phyloP scores from a whole-genome alignment of 2,113 vertebrate genomes.

The Hyperoodon ampullatus region DNA sequence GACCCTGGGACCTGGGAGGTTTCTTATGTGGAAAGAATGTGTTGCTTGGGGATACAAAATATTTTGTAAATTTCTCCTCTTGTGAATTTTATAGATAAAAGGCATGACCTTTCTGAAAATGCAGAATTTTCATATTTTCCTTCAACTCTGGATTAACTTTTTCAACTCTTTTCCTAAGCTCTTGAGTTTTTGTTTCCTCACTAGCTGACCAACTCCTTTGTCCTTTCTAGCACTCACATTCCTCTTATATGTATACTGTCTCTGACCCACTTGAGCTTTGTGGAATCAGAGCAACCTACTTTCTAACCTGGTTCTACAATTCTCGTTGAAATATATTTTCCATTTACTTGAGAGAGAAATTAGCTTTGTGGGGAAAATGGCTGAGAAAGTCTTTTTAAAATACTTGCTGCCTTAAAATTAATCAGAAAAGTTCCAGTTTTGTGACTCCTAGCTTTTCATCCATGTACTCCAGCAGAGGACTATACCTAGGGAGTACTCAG shows the following conservation, averaged over 20 bases:
- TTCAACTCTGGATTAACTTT: neutral
- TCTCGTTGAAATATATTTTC: no score
- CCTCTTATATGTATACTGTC: neutral
- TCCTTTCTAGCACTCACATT: neutral
- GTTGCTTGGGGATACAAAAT: neutral
- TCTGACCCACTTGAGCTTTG: no score
- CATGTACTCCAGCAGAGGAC: neutral
- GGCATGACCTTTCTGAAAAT: neutral
- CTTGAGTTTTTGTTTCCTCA: neutral
- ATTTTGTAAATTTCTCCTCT: neutral
- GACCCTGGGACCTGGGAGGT: neutral
- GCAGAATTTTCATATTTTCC: neutral
- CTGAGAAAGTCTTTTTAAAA: no score
- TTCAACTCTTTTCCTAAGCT: neutral
- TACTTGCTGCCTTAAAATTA: conserved; percentile 34
- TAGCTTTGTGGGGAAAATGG: no score
- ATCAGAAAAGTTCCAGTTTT: conserved; percentile 40
- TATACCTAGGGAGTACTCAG: neutral
- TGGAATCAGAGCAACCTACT: no score
- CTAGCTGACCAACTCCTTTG: neutral
- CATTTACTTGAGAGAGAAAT: no score
- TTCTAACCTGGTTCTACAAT: no score
- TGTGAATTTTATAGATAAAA: neutral
- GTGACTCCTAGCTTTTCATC: conserved; percentile 23
- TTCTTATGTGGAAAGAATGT: neutral